Base-by-base conservation (phyloP, 2,888 invertebrate genomes). In the Horisme vitalbata region DNA sequence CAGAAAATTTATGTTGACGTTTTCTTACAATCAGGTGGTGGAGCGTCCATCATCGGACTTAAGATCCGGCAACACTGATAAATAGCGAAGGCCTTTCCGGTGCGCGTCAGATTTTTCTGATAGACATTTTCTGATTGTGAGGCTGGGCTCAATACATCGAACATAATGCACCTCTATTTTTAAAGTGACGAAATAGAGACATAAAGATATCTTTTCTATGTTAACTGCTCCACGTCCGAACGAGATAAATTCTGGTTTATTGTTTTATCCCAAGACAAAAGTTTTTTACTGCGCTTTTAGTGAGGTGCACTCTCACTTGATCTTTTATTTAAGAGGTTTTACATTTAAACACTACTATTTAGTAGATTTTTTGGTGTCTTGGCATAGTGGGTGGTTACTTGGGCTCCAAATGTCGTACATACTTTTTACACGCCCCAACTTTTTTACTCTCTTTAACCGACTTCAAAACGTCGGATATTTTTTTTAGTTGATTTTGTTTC, bases 91-190 rank as follows among this genome's bases (percentile, higher is more conserved):
- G n/a, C n/a, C n/a, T n/a, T n/a, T n/a, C n/a, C n/a, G n/a, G n/a
- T n/a, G n/a, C n/a, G n/a, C n/a, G n/a, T n/a, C n/a, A n/a, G n/a
- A n/a, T n/a, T n/a, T n/a, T n/a, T n/a, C n/a, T n/a, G n/a, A n/a
- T n/a, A n/a, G n/a, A n/a, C n/a, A 62, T 64, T 56, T 53, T 41
- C 37, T 57, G 53, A 51, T 59, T 63, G 70, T 65, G 61, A 61
- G 47, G 48, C 39, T 43, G 47, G 41, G 45, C 21, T 21, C 31
- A 36, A 43, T 44, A 54, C 52, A 45, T 52, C 45, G 46, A 68
- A 74, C 83, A 83, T 74, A 78, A n/a, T 79, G 83, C 75, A 66
- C 62, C 59, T 72, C 78, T 85, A 86, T 85, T 85, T 84, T 78
- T 74, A 73, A 78, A 71, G 67, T 65, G 66, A 66, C 62, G 69